A percentile compares a stretch with the other conserved stretches of the same genome.
phyloP scores from a whole-genome alignment of 2,797 vertebrate genomes.

The Decapterus maruadsi region DNA sequence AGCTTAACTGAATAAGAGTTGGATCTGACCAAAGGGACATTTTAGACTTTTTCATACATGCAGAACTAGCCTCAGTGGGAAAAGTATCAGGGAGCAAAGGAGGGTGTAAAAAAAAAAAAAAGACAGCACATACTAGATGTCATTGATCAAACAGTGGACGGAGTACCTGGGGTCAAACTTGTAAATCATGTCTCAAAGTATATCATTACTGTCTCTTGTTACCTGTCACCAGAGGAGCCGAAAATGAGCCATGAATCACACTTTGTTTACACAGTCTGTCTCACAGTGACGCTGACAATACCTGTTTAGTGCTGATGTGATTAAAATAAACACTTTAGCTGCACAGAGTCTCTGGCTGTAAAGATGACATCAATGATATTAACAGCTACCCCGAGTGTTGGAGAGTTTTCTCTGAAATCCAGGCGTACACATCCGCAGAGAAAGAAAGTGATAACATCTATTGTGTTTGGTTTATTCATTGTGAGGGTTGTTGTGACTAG shows the following conservation, averaged over 20 bases:
- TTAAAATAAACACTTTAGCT: conserved; percentile 6
- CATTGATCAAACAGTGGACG: conserved; percentile 27
- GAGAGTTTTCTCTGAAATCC: neutral
- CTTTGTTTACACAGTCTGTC: neutral
- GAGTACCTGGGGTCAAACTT: conserved; percentile 6
- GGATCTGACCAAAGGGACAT: conserved; percentile 6
- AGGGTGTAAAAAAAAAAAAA: neutral
- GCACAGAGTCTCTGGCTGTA: neutral
- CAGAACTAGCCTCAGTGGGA: neutral
- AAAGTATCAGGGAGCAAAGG: conserved; percentile 1
- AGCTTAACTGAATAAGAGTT: conserved; percentile 10
- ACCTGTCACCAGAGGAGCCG: neutral
- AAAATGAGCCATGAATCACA: conserved; percentile 9
- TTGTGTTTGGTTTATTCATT: neutral
- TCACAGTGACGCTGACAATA: conserved; percentile 24
- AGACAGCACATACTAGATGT: neutral
- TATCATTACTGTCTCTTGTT: conserved; percentile 21
- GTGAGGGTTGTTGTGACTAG: neutral
- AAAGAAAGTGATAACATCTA: neutral
- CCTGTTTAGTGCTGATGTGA: conserved; percentile 13
- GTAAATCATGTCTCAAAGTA: conserved; percentile 38
- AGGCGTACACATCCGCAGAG: neutral
- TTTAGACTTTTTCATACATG: neutral
- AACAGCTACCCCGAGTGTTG: neutral
- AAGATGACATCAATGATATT: conserved; percentile 1